Evolutionary conservation across 1,140 invertebrate species (phyloP), one percentile per base, ranked within the genome.

Genomic region (Calliphora vicina): DNA sequence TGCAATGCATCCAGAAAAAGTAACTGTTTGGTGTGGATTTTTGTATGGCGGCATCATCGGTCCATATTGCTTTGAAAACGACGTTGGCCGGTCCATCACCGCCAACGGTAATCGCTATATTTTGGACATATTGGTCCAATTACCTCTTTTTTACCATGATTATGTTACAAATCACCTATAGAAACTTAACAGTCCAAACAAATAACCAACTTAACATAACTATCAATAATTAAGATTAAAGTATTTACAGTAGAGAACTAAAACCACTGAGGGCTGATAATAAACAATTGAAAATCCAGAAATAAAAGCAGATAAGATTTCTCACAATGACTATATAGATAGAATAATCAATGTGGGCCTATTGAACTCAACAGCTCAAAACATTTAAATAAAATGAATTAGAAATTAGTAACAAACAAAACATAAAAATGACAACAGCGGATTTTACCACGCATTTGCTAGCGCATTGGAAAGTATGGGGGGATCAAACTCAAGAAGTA

Each of bases 401-500:
- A 57, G n/a, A 57, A 67, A 20, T 67, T 67, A 67, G 61, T 67
- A 9, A 23, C 20, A 20, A 67, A 23, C 61, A 12, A 23, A 25
- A 12, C n/a, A 20, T 67, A 23, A 67, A 67, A 6, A 67, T 67
- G 80, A 57, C 23, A 23, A 27, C 23, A 57, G 6, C 61, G 26
- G 43, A 50, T 57, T 57, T 25, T 20, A 17, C 15, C 15, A 35
- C 0, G 20, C 12, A 17, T 67, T 82, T 72, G 8, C 42, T 25
- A 78, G 17, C 26, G 57, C 6, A 67, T 10, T 67, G 61, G 43
- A 81, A 57, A 25, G 17, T 27, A 86, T 12, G 83, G 88, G 25
- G 26, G 45, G 35, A 25, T 86, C n/a, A 45, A 45, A 45, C n/a
- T 9, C 88, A 89, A 83, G 29, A 71, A 3, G 73, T 42, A 13